Conservation (phyloP, 2,797 vertebrate genomes). For the Gymnothorax javanicus region DNA sequence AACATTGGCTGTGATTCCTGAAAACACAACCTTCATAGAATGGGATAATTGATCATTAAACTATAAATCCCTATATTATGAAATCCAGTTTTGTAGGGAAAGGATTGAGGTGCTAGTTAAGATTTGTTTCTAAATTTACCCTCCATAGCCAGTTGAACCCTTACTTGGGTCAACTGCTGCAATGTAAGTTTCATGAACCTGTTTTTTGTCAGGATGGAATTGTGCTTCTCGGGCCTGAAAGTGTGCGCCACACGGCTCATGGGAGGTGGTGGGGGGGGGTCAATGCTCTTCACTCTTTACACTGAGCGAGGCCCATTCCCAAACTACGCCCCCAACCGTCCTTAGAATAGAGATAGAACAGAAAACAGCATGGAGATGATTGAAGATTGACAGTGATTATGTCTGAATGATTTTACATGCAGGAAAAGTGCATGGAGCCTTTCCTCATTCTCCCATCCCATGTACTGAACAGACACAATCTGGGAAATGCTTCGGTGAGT, state of each 20-base stretch:
- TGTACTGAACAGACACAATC: not conserved
- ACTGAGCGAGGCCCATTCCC: not conserved
- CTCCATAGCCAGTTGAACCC: not conserved
- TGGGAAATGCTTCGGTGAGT: not conserved
- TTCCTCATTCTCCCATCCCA: not conserved
- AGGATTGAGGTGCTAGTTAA: not conserved
- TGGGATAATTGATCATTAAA: not conserved
- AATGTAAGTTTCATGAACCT: not conserved
- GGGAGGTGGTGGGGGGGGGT: not conserved
- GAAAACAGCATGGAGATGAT: not conserved
- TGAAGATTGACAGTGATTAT: not conserved
- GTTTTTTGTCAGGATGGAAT: not conserved
- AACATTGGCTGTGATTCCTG: not conserved
- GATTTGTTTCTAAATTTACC: not conserved
- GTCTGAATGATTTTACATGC: not conserved
- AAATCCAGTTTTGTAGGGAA: not conserved
- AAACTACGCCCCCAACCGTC: too few species aligned
- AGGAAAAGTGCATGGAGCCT: not conserved
- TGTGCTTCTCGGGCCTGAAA: not conserved
- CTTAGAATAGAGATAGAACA: not conserved
- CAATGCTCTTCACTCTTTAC: not conserved
- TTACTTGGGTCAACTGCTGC: not conserved
- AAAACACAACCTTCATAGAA: not conserved
- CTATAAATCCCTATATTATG: not conserved
- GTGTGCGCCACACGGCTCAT: not conserved